Conservation (phyloP, 2,113 vertebrate genomes). For the Bos javanicus region DNA sequence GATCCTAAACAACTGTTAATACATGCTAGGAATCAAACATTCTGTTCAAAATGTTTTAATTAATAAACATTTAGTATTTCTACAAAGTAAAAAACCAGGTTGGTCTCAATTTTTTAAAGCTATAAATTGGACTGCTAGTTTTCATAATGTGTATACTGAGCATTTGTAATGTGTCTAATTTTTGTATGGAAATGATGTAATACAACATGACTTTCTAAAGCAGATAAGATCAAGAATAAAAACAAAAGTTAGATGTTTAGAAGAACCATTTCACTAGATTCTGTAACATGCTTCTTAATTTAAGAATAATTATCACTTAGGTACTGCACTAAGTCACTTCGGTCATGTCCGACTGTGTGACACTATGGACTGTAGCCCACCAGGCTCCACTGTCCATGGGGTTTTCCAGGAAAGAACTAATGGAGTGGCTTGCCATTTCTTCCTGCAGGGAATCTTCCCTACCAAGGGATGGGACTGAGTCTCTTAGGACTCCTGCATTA, state of each 20-base stretch:
- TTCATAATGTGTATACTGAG: not conserved
- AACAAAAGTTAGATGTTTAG: not conserved
- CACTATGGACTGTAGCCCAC: not conserved
- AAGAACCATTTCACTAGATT: not conserved
- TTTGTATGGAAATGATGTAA: not conserved
- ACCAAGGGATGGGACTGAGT: not conserved
- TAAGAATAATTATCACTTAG: not conserved
- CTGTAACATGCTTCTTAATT: not conserved
- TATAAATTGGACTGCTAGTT: not conserved
- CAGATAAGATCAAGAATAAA: not conserved
- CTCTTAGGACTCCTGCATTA: not conserved
- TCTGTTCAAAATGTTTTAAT: not conserved
- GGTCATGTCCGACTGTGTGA: not conserved
- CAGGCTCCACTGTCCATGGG: not conserved
- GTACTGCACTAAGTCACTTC: not conserved
- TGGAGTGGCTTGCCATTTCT: not conserved
- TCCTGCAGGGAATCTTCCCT: not conserved
- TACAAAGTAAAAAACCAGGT: not conserved
- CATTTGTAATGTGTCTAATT: not conserved
- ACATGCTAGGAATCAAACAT: not conserved
- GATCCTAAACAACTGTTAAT: not conserved
- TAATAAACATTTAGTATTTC: not conserved
- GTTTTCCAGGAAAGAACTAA: not conserved
- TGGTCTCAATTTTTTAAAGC: not conserved
- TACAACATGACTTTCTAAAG: not conserved